Evolutionary conservation across 2,797 vertebrate species (phyloP), one percentile per base, ranked within the genome.

Genomic region (Loris lydekkerianus): DNA sequence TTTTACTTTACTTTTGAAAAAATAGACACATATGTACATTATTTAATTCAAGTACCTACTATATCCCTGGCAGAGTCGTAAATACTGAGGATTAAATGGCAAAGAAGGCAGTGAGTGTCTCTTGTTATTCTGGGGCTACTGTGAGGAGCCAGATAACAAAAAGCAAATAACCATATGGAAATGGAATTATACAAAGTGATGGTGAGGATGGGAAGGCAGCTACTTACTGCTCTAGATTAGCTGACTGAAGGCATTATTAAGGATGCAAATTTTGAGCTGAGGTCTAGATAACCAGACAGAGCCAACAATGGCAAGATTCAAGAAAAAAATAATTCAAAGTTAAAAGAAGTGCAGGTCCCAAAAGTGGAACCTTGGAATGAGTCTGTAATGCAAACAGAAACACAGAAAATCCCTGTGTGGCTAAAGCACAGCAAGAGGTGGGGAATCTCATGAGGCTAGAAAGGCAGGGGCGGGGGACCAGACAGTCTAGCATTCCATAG

Each of bases 401-500:
- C 13, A n/a, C 14, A 31, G 27, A 56, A 21, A 69, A 29, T 69
- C 60, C 20, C 27, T 40, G 1, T 43, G 8, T 4, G 17, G 10
- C 15, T 37, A 37, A 15, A 21, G 23, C 8, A 15, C 2, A 61
- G 43, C 40, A 25, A 10, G 4, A 73, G 11, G 14, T 0, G 0
- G 58, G 56, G 37, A 56, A 7, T 40, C 21, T n/a, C 6, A 5
- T 1, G 31, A 61, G 21, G 7, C n/a, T 43, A 14, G 3, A 56
- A 58, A 81, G 34, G 7, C 17, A 69, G 37, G 25, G 40, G 40
- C 40, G 20, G 18, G 14, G 18, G 17, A 18, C 17, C 46, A 73
- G 13, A 17, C 7, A 37, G 58, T 37, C 10, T 14, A 14, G 34
- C 2, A 7, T 0, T 7, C n/a, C 9, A 7, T 6, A 61, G 67